Base-by-base conservation (phyloP, 37 sponge, comb jelly and placozoan species). In the Hexactinellida sp. region DNA sequence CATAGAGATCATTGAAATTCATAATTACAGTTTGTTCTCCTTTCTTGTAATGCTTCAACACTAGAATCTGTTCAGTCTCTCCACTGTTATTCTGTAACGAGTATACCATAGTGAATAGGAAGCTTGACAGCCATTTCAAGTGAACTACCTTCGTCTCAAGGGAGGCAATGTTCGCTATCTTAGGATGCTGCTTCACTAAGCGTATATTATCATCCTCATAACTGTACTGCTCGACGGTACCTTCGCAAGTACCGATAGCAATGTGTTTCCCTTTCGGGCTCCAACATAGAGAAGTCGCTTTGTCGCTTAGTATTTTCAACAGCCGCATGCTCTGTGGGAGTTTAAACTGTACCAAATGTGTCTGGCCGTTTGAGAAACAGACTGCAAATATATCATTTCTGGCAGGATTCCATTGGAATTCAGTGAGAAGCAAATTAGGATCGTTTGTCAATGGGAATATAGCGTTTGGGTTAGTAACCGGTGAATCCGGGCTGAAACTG, bases 321-420 rank as follows among this genome's bases (percentile, higher is more conserved):
- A 7, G 28, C 30, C 30, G 76, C 30, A 63, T 10, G 13, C 30
- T 63, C 13, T 63, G 76, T 7, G 76, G 76, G 19, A 63, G 30
- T 10, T n/a, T 63, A 23, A 63, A 63, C 13, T 63, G 76, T 25
- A 25, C 1, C 13, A n/a, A 63, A 10, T 25, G 76, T 10, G 28
- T 21, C 13, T 63, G 28, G 30, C 76, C 76, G 76, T 63, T 63
- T 32, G 76, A 63, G 13, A 63, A 63, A n/a, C 76, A 63, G 1
- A 63, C 21, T 25, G 76, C 76, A 28, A 63, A 63, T 7, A 28
- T 32, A 7, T 63, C 76, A 7, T 7, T 23, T n/a, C 13, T 63
- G 30, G 76, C 13, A 5, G 76, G 76, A 63, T 63, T 63, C 76
- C 76, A 63, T n/a, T 63, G 76, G 76, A 63, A 63, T 3, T 63